Conservation (phyloP, 2,113 vertebrate species). For the Anguilla rostrata region DNA sequence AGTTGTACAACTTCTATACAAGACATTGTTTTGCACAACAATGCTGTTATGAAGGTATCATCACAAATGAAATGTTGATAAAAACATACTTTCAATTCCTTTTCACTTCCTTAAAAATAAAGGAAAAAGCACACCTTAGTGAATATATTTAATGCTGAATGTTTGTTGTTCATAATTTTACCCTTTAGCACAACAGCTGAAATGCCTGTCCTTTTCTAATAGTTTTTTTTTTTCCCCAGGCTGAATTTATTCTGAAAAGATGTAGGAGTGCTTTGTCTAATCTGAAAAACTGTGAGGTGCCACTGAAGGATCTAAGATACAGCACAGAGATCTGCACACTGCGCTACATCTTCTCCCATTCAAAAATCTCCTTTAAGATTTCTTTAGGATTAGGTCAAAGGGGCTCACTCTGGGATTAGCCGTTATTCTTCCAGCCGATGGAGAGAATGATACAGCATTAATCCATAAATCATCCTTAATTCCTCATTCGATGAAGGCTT, state of each 20-base stretch:
- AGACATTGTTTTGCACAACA: no score
- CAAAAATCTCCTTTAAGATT: not conserved
- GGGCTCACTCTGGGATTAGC: not conserved
- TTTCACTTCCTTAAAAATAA: no score
- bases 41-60: no score
- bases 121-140: no score
- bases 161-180: no score
- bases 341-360: not conserved
- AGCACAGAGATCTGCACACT: not conserved
- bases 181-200: no score
- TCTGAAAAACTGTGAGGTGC: not conserved
- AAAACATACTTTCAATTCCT: no score
- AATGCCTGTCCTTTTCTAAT: no score
- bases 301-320: not conserved
- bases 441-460: slow-evolving; percentile 19
- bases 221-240: no score
- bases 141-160: no score
- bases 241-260: not conserved
- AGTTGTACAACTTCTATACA: no score
- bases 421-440: not conserved
- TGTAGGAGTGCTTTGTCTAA: not conserved
- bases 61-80: no score
- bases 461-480: slow-evolving; percentile 21
- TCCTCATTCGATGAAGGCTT: slow-evolving; percentile 9
- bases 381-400: slow-evolving; percentile 13